Percentiles rank a stretch among this genome's conserved stretches.
Conservation (phyloP, 2,888 invertebrate species). For the Halocaridina rubra region DNA sequence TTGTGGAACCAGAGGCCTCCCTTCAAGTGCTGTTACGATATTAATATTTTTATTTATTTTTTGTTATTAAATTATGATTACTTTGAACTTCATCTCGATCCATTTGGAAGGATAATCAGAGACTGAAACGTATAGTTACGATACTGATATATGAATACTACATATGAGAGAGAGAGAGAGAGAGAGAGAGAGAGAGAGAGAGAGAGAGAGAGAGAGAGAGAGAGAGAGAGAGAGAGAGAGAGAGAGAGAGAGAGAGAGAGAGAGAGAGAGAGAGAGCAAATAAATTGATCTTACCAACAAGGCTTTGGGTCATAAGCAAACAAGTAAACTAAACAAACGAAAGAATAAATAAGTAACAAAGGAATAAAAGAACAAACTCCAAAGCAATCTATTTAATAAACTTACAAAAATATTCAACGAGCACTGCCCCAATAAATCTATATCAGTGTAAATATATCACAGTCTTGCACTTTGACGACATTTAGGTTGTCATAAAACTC, state of each 20-base stretch:
- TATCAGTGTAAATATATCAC: too few species aligned
- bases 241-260: slow-evolving; percentile 28
- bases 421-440: not conserved
- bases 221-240: slow-evolving; percentile 25
- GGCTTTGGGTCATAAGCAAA: not conserved
- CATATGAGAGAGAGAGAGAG: not conserved
- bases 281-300: not conserved
- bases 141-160: not conserved
- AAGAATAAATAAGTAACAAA: too few species aligned
- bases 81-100: too few species aligned
- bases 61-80: too few species aligned
- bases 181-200: not conserved
- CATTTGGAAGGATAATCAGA: not conserved
- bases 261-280: slow-evolving; percentile 7
- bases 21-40: too few species aligned
- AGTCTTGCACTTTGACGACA: too few species aligned
- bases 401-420: not conserved
- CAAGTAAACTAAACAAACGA: not conserved
- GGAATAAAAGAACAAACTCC: too few species aligned
- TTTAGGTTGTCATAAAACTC: too few species aligned
- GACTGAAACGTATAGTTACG: not conserved
- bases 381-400: too few species aligned
- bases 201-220: slow-evolving; percentile 16
- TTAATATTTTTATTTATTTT: too few species aligned
- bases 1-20: too few species aligned